These are phyloP conservation scores for Pimpla rufipes DNA, from an alignment of 2,888 invertebrate genomes.

Conservation along the genomic window DNA sequence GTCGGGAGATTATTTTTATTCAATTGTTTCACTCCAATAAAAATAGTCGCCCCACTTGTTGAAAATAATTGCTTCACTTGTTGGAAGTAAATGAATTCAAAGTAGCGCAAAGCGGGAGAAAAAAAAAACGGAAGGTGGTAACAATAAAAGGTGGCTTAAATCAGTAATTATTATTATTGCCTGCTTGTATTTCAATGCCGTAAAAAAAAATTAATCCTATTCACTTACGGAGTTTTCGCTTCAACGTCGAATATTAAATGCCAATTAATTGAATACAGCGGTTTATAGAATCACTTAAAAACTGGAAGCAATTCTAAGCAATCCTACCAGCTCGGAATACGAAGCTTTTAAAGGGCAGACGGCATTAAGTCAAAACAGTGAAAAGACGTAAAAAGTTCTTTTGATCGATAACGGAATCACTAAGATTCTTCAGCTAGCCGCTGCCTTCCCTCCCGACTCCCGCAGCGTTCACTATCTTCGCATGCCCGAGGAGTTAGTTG, in stretches of 20 bases:
- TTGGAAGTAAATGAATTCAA: neutral
- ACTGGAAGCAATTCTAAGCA: neutral
- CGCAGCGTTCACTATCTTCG: conserved; percentile 38
- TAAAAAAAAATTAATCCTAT: too few species aligned
- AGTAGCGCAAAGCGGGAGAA: neutral
- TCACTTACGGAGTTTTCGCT: too few species aligned
- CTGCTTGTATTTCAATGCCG: too few species aligned
- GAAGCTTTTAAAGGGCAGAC: neutral
- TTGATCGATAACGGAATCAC: conserved; percentile 29
- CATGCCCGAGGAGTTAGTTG: conserved; percentile 63
- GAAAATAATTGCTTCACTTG: neutral
- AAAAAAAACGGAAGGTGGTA: neutral
- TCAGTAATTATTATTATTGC: neutral
- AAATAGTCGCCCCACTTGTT: neutral
- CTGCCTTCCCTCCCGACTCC: conserved; percentile 46
- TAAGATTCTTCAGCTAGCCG: conserved; percentile 35
- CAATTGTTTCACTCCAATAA: conserved; percentile 13
- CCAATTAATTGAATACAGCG: neutral
- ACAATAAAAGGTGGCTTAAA: neutral
- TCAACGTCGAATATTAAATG: neutral
- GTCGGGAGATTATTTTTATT: neutral
- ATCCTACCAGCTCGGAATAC: neutral
- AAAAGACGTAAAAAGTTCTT: conserved; percentile 12
- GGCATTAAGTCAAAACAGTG: conserved; percentile 14
- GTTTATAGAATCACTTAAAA: neutral